Evolutionary conservation across 1,140 invertebrate species (phyloP), one percentile per base, ranked within the genome.

Genomic region (Lasaia peninsularis): DNA sequence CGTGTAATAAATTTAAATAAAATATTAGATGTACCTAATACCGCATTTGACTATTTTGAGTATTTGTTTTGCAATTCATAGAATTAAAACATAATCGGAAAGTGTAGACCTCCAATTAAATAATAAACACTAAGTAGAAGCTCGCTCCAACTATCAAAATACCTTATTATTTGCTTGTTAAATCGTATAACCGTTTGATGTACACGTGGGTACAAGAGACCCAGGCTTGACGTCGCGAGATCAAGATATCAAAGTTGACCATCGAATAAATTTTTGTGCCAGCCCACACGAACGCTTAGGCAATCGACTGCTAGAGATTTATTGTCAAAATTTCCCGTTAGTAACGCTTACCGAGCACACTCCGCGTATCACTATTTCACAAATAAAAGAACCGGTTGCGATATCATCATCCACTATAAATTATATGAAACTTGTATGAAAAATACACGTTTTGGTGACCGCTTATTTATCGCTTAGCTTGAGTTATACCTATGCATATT

Each of bases 271-370:
- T 87, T 80, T 86, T 81, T 86, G 72, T 74, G 68, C 67, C 73
- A 70, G 75, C 85, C 83, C 83, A 84, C 83, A 75, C 81, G 76
- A 78, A 71, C 82, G 86, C 84, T 88, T 86, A 86, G 83, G 82
- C 85, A 82, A 88, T 86, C 83, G 83, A 86, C 77, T 82, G 71
- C 80, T 71, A 70, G 75, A 81, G 85, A 88, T 88, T 86, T 88
- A 88, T 88, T 70, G 80, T 83, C 80, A 86, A 88, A 88, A 86
- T 88, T 80, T 83, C 80, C 86, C 86, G 82, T 88, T 88, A 88
- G 83, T 85, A 82, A 86, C 82, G 82, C 85, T 86, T 75, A 84
- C 81, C 76, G 78, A 81, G 74, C 83, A 79, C 80, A 86, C 80
- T 86, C 79, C 82, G 72, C 82, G 80, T 80, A 86, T 86, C 86